Conservation (phyloP, 2,888 invertebrate genomes). For the Cephus rjabovi region DNA sequence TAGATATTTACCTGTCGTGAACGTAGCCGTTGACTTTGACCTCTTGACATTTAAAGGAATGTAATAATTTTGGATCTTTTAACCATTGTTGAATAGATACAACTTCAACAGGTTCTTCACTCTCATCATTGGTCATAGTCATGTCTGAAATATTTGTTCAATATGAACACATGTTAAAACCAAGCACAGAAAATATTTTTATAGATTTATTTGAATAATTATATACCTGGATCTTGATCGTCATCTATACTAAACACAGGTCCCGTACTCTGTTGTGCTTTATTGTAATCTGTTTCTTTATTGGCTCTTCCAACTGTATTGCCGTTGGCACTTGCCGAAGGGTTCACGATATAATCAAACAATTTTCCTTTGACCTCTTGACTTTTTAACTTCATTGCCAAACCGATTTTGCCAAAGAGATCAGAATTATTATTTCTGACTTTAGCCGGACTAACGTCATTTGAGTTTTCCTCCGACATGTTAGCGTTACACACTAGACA, state of each 20-base stretch:
- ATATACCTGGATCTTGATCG: conserved; percentile 75
- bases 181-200: background rate
- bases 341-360: conserved; percentile 94
- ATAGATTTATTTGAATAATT: conserved; percentile 17
- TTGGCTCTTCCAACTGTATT: conserved; percentile 85
- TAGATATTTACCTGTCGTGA: conserved; percentile 74
- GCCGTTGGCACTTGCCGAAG: conserved; percentile 71
- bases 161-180: background rate
- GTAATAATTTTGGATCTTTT: conserved; percentile 85
- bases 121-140: conserved; percentile 63
- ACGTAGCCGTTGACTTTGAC: conserved; percentile 89
- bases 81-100: conserved; percentile 85
- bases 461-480: conserved; percentile 63
- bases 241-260: conserved; percentile 96
- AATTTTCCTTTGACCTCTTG: conserved; percentile 92
- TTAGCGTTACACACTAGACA: conserved; percentile 85
- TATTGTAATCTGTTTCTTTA: conserved; percentile 75
- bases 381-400: conserved; percentile 90
- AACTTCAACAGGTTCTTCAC: conserved; percentile 80
- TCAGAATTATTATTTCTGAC: conserved; percentile 67
- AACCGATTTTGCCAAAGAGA: conserved; percentile 85
- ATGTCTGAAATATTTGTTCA: conserved; percentile 49
- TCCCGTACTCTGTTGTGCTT: conserved; percentile 88
- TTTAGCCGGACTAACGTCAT: conserved; percentile 55
- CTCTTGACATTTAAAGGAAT: conserved; percentile 92